Base-by-base conservation (phyloP, 2,797 vertebrate genomes). In the Poecile montanus region DNA sequence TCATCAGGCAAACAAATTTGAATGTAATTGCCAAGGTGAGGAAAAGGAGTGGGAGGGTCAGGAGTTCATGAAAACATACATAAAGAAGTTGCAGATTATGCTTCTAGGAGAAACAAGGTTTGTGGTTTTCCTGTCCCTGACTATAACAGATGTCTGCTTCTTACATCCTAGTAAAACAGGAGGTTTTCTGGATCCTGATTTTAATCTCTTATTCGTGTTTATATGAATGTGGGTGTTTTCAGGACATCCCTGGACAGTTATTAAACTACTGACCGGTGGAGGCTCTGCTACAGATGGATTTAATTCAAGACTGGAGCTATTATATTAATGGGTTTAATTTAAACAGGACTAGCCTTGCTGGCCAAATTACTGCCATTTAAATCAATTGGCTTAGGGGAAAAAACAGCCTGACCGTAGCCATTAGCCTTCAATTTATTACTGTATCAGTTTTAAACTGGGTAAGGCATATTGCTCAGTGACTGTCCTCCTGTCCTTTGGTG, bases 251-350 rank as follows among this genome's bases (percentile, higher is more conserved):
- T 73, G 56, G 92, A 93, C 93, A 97, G 96, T 97, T 97, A 98
- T 97, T 97, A 98, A 98, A 97, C 96, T 95, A 96, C 91, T 98
- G 97, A 97, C 98, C 93, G 3, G 94, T 96, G 95, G 90, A 97
- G 95, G 95, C 96, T 97, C 90, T 96, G 96, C 93, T 96, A 91
- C 96, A 97, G 96, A 97, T 86, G 95, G 94, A 97, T 98, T 97
- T 98, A 96, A 97, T 97, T 98, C 97, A 97, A 95, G 95, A 96
- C 95, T 96, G 96, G 96, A 96, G 97, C 96, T 98, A 97, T 98
- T 98, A 98, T 98, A 98, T 98, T 98, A 98, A 98, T 98, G 98
- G 97, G 76, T 98, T 98, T 98, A 98, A 98, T 98, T 98, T 98
- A 98, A 98, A 98, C 97, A 98, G 95, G 96, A 97, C 97, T 97